These are phyloP conservation scores for Malthinus seriepunctatus DNA, from an alignment of 2,888 invertebrate species.

Conservation along the genomic window DNA sequence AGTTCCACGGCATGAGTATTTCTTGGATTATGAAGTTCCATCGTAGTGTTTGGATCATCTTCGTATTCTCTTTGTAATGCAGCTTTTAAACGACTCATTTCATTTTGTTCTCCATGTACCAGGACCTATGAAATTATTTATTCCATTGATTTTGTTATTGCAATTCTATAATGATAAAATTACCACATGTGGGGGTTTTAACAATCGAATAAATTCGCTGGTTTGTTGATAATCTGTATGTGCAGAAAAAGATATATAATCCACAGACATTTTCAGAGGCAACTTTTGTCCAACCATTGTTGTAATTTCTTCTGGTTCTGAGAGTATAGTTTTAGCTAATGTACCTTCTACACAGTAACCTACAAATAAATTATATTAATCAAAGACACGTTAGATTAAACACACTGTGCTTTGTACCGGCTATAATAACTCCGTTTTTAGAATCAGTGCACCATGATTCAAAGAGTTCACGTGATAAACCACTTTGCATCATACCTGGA, in stretches of 20 bases:
- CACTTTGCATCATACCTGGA: conserved; percentile 99
- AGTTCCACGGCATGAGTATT: conserved; percentile 94
- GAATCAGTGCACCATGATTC: conserved; percentile 99
- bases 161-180: conserved; percentile 38
- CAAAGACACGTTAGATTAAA: neutral
- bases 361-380: conserved; percentile 38
- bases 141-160: neutral
- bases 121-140: conserved; percentile 63
- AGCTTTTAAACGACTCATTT: conserved; percentile 95
- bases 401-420: conserved; percentile 61
- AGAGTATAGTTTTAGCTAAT: conserved; percentile 88
- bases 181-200: conserved; percentile 96
- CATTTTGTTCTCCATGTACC: conserved; percentile 98
- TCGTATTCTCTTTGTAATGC: conserved; percentile 94
- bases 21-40: conserved; percentile 92
- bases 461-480: conserved; percentile 94
- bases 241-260: conserved; percentile 99
- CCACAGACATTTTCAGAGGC: conserved; percentile 95
- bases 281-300: conserved; percentile 95
- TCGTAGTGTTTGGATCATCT: conserved; percentile 77
- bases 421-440: conserved; percentile 98
- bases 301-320: conserved; percentile 97
- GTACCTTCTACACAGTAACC: conserved; percentile 91
- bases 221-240: conserved; percentile 99
- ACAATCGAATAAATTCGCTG: conserved; percentile 90